phyloP scores from a whole-genome alignment of 2,113 vertebrate species.

The Anthoscopus minutus region DNA sequence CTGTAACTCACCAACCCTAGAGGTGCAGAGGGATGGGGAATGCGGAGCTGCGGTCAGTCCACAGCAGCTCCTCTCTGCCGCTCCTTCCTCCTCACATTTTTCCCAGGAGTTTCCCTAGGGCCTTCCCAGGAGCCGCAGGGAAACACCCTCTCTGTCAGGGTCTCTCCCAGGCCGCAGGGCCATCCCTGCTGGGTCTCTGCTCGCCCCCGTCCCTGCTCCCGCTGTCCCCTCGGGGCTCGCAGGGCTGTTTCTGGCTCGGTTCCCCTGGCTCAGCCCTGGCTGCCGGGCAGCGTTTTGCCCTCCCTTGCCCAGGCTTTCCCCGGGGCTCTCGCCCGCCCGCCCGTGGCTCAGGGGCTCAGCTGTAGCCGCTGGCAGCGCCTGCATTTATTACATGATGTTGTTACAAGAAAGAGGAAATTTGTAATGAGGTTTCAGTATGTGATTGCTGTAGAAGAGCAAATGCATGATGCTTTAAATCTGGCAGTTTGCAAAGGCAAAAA shows the following conservation, averaged over 20 bases:
- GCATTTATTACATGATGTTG: not conserved
- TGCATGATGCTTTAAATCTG: not conserved
- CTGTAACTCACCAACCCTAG: not conserved
- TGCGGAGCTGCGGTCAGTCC: rapidly evolving
- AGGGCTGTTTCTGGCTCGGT: no score
- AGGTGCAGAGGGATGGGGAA: rapidly evolving
- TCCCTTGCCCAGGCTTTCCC: no score
- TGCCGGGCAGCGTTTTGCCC: no score
- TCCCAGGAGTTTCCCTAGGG: no score
- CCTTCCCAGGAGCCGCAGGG: no score
- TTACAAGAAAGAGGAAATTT: not conserved
- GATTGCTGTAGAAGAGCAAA: not conserved
- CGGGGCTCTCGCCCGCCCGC: not conserved
- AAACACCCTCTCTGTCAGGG: rapidly evolving
- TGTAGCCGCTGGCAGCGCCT: not conserved
- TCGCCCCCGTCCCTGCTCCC: no score
- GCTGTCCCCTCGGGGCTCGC: no score
- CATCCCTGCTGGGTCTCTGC: not conserved
- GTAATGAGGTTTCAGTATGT: not conserved
- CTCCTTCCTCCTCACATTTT: rapidly evolving
- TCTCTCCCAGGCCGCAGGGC: not conserved
- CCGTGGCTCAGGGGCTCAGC: not conserved
- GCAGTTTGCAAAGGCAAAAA: not conserved
- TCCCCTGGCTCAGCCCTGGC: no score
- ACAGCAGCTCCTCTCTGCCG: not conserved